Percentiles rank a stretch among this genome's conserved stretches.
phyloP scores from a whole-genome alignment of 2,797 vertebrate species.

The Cuculus canorus region DNA sequence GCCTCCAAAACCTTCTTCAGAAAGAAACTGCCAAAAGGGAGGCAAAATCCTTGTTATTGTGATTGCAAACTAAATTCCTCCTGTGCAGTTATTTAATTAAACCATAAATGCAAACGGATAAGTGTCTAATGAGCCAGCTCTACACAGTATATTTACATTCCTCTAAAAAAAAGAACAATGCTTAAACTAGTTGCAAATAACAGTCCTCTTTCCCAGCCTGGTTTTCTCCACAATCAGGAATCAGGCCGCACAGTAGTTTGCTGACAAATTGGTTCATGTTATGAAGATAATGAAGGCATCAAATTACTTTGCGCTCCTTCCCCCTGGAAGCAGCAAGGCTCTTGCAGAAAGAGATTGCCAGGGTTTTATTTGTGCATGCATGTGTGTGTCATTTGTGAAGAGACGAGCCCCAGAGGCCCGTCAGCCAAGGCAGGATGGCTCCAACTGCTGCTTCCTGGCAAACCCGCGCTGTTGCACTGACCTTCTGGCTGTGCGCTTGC shows the following conservation, averaged over 20 bases:
- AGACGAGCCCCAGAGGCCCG: constrained; percentile 19
- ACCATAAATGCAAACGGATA: constrained; percentile 55
- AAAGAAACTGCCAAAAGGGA: background rate
- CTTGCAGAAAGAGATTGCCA: constrained; percentile 46
- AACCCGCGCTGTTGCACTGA: background rate
- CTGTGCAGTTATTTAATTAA: constrained; percentile 59
- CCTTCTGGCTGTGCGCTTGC: background rate
- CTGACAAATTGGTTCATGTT: constrained; percentile 71
- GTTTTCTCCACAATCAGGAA: constrained; percentile 44
- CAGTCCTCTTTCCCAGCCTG: constrained; percentile 28
- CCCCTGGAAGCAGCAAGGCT: constrained; percentile 53
- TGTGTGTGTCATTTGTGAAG: constrained; percentile 13
- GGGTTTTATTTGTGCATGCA: constrained; percentile 24
- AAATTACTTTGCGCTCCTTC: constrained; percentile 63
- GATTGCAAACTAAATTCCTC: constrained; percentile 35
- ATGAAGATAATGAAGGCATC: constrained; percentile 72
- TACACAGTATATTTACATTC: constrained; percentile 44
- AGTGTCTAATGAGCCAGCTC: constrained; percentile 60
- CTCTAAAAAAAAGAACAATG: constrained; percentile 46
- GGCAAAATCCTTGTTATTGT: background rate
- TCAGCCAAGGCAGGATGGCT: constrained; percentile 19
- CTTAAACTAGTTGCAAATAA: constrained; percentile 48
- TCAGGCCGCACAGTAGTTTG: constrained; percentile 59
- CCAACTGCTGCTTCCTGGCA: background rate
- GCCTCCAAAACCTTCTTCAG: background rate